Evolutionary conservation across 2,113 vertebrate species (phyloP).

Genomic region (Nothobranchius furzeri): DNA sequence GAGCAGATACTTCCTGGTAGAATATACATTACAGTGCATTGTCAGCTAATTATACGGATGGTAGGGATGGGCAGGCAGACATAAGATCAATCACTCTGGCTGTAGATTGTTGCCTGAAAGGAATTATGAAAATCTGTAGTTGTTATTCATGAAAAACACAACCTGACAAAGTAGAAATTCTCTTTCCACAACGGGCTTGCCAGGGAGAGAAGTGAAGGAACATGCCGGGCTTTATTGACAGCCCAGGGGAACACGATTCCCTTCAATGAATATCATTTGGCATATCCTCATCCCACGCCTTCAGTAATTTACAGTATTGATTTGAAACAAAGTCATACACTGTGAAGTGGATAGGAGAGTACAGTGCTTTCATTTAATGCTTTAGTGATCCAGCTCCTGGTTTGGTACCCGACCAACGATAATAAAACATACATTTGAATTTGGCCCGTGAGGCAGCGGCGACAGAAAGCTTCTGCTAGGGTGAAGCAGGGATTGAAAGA

Average conservation of each 20-base stretch:
- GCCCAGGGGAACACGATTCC: slow-evolving; percentile 68
- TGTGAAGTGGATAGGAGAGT: slow-evolving; percentile 62
- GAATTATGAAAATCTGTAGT: slow-evolving; percentile 77
- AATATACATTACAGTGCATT: slow-evolving; percentile 29
- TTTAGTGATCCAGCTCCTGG: slow-evolving; percentile 60
- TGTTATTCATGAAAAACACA: slow-evolving; percentile 83
- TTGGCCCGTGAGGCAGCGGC: slow-evolving; percentile 29
- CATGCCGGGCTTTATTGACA: slow-evolving; percentile 60
- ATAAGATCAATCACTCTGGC: slow-evolving; percentile 66
- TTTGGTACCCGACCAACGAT: slow-evolving; percentile 50
- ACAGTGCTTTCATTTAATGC: slow-evolving; percentile 69
- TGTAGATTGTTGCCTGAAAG: slow-evolving; percentile 44
- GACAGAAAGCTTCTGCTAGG: slow-evolving; percentile 50
- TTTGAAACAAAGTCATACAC: slow-evolving; percentile 72
- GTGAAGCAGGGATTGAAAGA: slow-evolving; percentile 49
- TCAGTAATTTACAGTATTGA: slow-evolving; percentile 80
- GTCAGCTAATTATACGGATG: slow-evolving; percentile 34
- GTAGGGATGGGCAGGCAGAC: slow-evolving; percentile 47
- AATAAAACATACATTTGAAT: slow-evolving; percentile 43
- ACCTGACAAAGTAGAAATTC: slow-evolving; percentile 63
- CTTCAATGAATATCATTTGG: slow-evolving; percentile 78
- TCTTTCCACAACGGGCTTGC: slow-evolving; percentile 61
- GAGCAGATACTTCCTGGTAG: slow-evolving; percentile 47
- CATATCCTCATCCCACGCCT: slow-evolving; percentile 62
- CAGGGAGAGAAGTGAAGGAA: slow-evolving; percentile 62